These are phyloP conservation scores for Acrobasis repandana DNA, from an alignment of 2,888 invertebrate species.

Conservation along the genomic window DNA sequence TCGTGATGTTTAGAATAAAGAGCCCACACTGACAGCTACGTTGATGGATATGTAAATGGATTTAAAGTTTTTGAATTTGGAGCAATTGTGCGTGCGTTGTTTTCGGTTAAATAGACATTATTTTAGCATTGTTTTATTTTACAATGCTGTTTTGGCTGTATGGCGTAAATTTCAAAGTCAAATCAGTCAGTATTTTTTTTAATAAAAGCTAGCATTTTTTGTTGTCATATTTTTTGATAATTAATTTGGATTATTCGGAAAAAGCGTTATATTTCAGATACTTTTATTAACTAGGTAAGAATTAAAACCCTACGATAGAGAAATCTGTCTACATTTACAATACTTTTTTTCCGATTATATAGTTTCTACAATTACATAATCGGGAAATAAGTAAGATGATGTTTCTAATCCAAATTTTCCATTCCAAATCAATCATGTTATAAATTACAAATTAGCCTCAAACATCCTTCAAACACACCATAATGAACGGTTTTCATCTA, in stretches of 20 bases:
- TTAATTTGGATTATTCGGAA: no score
- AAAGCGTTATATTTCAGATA: no score
- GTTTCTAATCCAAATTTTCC: neutral
- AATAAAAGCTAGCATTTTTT: neutral
- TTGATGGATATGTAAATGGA: conserved; percentile 70
- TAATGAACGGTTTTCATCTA: neutral
- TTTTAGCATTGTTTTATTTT: conserved; percentile 4
- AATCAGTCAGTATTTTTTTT: neutral
- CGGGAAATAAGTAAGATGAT: no score
- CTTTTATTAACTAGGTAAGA: no score
- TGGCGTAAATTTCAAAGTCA: neutral
- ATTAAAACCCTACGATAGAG: no score
- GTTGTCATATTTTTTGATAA: no score
- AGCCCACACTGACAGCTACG: conserved; percentile 58
- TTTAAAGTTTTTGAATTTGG: conserved; percentile 40
- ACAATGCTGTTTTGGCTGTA: conserved; percentile 4
- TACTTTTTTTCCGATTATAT: no score
- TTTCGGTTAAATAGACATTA: conserved; percentile 6
- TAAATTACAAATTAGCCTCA: neutral
- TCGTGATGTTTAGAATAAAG: conserved; percentile 69
- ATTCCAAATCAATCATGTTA: neutral
- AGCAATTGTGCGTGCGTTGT: conserved; percentile 16
- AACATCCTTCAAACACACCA: neutral
- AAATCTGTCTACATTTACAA: no score
- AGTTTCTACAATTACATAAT: no score